Evolutionary conservation across 2,888 invertebrate species (phyloP).

Genomic region (Caenorhabditis afra): DNA sequence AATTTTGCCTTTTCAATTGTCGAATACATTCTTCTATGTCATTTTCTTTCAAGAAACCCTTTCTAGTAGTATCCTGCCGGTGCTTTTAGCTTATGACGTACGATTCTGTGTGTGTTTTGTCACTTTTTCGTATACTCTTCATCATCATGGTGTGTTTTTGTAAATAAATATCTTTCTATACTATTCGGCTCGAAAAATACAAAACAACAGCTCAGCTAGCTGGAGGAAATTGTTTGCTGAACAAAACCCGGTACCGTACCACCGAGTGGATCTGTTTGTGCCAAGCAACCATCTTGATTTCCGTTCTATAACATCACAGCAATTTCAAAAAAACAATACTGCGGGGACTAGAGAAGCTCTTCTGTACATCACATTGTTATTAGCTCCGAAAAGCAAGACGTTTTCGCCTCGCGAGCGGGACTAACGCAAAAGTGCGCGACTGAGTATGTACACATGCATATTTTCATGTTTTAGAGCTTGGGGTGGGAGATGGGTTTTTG

Average conservation of each 20-base stretch:
- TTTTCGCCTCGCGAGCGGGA: too few relatives aligned
- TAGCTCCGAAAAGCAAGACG: too few relatives aligned
- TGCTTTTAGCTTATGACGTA: conserved; percentile 5
- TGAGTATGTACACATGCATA: conserved; percentile 57
- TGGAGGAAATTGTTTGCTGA: too few relatives aligned
- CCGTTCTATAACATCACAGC: not conserved
- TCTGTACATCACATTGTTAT: not conserved
- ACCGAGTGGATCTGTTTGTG: not conserved
- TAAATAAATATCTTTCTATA: conserved; percentile 15
- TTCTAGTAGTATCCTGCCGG: conserved; percentile 11
- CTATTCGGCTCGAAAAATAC: not conserved
- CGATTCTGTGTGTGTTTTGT: conserved; percentile 4
- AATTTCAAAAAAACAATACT: not conserved
- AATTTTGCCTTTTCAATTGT: not conserved
- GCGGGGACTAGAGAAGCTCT: not conserved
- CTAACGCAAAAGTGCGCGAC: conserved; percentile 12
- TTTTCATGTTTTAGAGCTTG: conserved; percentile 57
- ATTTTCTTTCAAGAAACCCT: not conserved
- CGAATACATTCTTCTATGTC: not conserved
- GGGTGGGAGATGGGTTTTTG: conserved; percentile 12
- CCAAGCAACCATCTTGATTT: not conserved
- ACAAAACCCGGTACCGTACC: conserved; percentile 15
- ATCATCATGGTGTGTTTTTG: conserved; percentile 6
- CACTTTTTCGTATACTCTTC: not conserved
- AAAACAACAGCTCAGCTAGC: too few relatives aligned